Percentiles rank a stretch among this genome's conserved stretches.
These are phyloP conservation scores for Zele albiditarsus DNA, from an alignment of 2,888 invertebrate species.

Conservation along the genomic window DNA sequence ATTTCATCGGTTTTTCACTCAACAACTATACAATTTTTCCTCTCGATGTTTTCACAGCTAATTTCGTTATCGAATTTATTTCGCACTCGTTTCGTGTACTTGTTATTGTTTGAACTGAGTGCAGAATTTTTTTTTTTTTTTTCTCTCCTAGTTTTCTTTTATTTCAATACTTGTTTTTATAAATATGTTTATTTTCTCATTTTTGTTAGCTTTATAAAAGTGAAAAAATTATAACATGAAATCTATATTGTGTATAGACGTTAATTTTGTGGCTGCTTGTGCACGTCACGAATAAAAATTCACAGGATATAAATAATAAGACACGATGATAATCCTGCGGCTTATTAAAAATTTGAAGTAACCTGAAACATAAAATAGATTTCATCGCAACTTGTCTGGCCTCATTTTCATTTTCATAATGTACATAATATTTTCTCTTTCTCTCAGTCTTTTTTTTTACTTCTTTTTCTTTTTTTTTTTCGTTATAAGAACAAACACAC, in stretches of 20 bases:
- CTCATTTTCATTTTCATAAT: constrained; percentile 6
- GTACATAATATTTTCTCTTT: neutral
- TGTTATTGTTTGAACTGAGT: neutral
- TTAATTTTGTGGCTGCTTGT: no score
- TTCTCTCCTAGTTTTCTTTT: neutral
- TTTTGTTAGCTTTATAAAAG: neutral
- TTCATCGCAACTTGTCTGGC: neutral
- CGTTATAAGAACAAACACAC: neutral
- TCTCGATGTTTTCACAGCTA: constrained; percentile 5
- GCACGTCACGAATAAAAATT: no score
- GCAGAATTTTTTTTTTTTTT: neutral
- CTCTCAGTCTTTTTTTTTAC: neutral
- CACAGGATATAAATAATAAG: neutral
- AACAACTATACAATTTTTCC: neutral
- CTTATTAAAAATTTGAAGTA: constrained; percentile 11
- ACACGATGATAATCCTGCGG: neutral
- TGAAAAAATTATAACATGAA: no score
- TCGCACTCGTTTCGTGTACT: neutral
- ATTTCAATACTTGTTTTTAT: neutral
- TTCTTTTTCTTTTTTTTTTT: neutral
- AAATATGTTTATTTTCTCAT: neutral
- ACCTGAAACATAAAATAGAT: constrained; percentile 4
- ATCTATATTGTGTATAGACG: no score
- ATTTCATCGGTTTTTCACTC: constrained; percentile 1
- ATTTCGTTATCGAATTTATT: neutral